Evolutionary conservation across 2,797 vertebrate species (phyloP), one percentile per base, ranked within the genome.

Genomic region (Alcedo atthis): DNA sequence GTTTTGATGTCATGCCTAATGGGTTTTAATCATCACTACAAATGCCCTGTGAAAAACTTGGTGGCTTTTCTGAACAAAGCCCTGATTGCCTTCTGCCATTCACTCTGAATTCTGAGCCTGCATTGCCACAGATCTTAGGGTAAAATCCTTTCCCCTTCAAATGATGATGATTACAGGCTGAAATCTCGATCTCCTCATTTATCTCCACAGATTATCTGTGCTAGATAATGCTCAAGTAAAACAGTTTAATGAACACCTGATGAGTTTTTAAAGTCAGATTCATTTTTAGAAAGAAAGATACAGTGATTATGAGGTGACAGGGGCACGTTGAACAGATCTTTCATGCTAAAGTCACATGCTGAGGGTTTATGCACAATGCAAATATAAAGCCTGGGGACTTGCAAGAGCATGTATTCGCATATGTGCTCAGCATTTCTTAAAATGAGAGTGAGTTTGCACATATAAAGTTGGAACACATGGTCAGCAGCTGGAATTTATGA

Each of bases 401-500:
- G 42, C 71, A 81, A 71, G 49, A 67, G 53, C 35, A 21, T 71
- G 28, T 58, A 40, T 59, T 46, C 11, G 1, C 82, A 61, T 25
- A 26, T 92, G 71, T 28, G 37, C 42, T 78, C 20, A 49, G 53
- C 32, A 46, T 64, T 87, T 81, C 51, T 68, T 93, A 89, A 84
- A 83, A 76, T 40, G 35, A 53, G 33, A 77, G 28, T 30, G 45
- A 21, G 35, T 51, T 95, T 94, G 53, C 70, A 48, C 71, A 67
- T 54, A 61, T 84, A 69, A 94, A 87, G 49, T 71, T 63, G 30
- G 67, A 94, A 88, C 76, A 90, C 79, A 45, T 68, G 80, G 51
- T 58, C 76, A 81, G 63, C 93, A 94, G 76, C 84, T 90, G 80
- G 66, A 51, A 71, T 51, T 85, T 69, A 70, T 74, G 62, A 80